phyloP scores from a whole-genome alignment of 2,797 vertebrate genomes.

The Enteromius afrohamiltoni region DNA sequence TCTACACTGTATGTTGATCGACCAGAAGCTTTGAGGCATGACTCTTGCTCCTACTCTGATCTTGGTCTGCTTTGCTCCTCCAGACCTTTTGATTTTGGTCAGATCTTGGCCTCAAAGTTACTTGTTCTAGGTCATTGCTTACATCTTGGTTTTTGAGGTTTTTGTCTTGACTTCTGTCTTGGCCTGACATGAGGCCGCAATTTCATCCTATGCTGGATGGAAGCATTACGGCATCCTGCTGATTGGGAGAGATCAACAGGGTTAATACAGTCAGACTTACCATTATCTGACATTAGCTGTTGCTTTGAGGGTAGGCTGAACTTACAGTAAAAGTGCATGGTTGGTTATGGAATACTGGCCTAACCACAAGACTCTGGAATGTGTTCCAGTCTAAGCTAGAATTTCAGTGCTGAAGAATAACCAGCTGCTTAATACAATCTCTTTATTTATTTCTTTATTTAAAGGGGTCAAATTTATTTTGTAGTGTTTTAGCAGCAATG shows the following conservation, averaged over 20 bases:
- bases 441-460: constrained; percentile 28
- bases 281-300: constrained; percentile 25
- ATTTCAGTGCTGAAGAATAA: constrained; percentile 73
- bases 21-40: constrained; percentile 7
- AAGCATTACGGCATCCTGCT: background rate
- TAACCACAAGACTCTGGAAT: constrained; percentile 81
- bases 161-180: constrained; percentile 31
- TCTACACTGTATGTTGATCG: constrained; percentile 17
- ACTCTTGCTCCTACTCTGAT: background rate
- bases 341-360: constrained; percentile 60
- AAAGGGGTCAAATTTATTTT: background rate
- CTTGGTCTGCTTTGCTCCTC: background rate
- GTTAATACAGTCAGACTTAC: constrained; percentile 32
- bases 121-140: constrained; percentile 15
- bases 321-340: background rate
- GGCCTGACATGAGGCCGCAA: constrained; percentile 16
- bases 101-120: constrained; percentile 25
- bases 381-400: constrained; percentile 81
- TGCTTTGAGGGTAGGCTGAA: constrained; percentile 27
- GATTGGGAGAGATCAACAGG: background rate
- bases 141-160: constrained; percentile 48
- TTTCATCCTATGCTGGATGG: background rate
- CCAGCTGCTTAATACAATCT: constrained; percentile 65
- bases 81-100: constrained; percentile 24
- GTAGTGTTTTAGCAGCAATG: background rate